Evolutionary conservation across 1,140 invertebrate genomes (phyloP), one percentile per base, ranked within the genome.

Genomic region (Cydia fagiglandana): DNA sequence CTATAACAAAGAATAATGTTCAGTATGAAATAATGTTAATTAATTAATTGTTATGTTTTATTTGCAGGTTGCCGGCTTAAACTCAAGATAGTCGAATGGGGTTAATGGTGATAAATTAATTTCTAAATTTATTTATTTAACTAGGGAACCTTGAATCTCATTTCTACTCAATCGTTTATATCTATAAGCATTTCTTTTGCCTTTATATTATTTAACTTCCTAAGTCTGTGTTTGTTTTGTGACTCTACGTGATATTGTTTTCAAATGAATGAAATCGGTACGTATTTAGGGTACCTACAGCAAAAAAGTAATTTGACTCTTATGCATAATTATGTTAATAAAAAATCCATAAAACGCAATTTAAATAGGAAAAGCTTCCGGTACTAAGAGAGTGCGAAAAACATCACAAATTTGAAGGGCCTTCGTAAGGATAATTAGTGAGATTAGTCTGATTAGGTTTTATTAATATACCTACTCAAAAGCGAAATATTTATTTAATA

Each of bases 61-160:
- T 24, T 61, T 61, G 17, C 56, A 61, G 56, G 56, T 24, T 20
- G 17, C 56, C 20, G 56, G 56, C 20, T 61, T 15, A 0, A 24
- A 61, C n/a, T 61, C n/a, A 61, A 61, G 53, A 24, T 61, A 61
- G 53, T 61, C 17, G 53, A 61, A 61, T 61, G 56, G 56, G 15
- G 56, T 66, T 66, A 15, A 64, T 66, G 20, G 56, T 61, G 20
- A 61, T 61, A 24, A 61, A 61, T 70, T 70, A 70, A 38, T 70
- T 70, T 24, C 30, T 73, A 73, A 38, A 41, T 47, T 9, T 61
- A 75, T 75, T 38, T 75, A 38, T 61, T 30, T 12, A 61, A 70
- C 64, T 34, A 30, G 30, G 28, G 30, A 66, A 30, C 64, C 64
- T 41, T 45, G 66, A 70, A 70, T 70, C 66, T 70, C 66, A 70